Conservation (phyloP, 1,140 invertebrate genomes). For the Atta cephalotes region DNA sequence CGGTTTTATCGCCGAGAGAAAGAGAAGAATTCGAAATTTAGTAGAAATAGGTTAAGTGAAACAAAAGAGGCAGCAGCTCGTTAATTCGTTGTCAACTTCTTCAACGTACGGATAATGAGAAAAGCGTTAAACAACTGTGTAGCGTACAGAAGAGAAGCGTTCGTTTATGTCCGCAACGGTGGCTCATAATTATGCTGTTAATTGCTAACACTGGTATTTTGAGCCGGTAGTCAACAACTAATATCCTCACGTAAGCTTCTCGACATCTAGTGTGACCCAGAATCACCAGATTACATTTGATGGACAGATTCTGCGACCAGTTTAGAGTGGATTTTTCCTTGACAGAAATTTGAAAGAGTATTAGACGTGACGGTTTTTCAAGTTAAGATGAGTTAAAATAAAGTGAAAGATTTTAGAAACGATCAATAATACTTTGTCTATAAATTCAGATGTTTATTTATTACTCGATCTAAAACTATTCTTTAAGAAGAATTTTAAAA, state of each 20-base stretch:
- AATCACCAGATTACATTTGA: conserved; percentile 11
- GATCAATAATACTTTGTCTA: neutral
- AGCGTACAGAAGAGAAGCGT: neutral
- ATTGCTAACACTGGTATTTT: conserved; percentile 34
- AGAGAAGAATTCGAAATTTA: conserved; percentile 16
- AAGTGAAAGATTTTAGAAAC: neutral
- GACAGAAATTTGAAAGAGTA: neutral
- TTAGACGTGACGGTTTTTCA: neutral
- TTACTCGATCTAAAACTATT: neutral
- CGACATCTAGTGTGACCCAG: conserved; percentile 12
- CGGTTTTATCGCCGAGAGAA: neutral
- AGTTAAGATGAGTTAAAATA: neutral
- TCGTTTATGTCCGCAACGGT: conserved; percentile 28
- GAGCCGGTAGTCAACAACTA: conserved; percentile 35
- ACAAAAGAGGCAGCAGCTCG: conserved; percentile 40
- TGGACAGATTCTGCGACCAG: neutral
- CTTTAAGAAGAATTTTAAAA: neutral
- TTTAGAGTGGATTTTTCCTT: conserved; percentile 1
- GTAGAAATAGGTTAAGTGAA: conserved; percentile 46
- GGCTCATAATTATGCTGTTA: conserved; percentile 45
- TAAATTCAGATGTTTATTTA: neutral
- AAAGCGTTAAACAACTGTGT: conserved; percentile 49
- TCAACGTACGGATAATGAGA: conserved; percentile 45
- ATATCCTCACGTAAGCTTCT: conserved; percentile 16
- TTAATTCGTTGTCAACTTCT: conserved; percentile 46